Evolutionary conservation across 2,113 vertebrate genomes (phyloP), one percentile per base, ranked within the genome.

Genomic region (Hydropotes inermis): DNA sequence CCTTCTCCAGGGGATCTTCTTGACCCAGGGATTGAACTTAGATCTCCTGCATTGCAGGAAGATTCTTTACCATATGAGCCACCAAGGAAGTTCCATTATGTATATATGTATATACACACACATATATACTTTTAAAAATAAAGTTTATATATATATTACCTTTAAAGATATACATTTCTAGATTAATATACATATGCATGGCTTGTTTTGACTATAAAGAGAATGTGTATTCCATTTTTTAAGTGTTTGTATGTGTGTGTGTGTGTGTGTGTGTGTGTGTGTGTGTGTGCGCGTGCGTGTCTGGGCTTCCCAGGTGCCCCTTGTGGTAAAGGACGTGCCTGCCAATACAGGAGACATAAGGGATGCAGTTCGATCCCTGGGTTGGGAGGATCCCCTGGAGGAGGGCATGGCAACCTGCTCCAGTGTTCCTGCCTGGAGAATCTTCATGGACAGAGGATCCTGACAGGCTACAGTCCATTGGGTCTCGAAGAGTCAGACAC

Each of bases 21-120:
- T 13, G 6, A 76, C 39, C 39, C 70, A 43, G 39, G 36, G 23
- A 43, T 43, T 0, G 1, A 43, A 76, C 23, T 39, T 6, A 43
- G 36, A 7, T 76, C 3, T 43, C 11, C 70, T 27, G 23, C 39
- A 76, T 27, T 6, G 1, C 12, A 76, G 5, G 23, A 13, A 76
- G 70, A 76, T 76, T 76, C 39, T 76, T 76, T 43, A 76, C 23
- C 12, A 27, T 43, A 14, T 14, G 23, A 39, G 6, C 70, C 36
- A 76, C 23, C 70, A 14, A 23, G 70, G 39, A 76, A 15, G 23
- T 5, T 43, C 36, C 39, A 76, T 76, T 27, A 27, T 76, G 25
- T 43, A 43, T 70, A 39, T 11, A 0, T 27, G 1, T 64, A 1
- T 55, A 1, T 7, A 25, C 3, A 14, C 21, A 83, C 12, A 61